Evolutionary conservation across 92 coral and sea anemone species (phyloP), one percentile per base, ranked within the genome.

Genomic region (Nematostella vectensis): DNA sequence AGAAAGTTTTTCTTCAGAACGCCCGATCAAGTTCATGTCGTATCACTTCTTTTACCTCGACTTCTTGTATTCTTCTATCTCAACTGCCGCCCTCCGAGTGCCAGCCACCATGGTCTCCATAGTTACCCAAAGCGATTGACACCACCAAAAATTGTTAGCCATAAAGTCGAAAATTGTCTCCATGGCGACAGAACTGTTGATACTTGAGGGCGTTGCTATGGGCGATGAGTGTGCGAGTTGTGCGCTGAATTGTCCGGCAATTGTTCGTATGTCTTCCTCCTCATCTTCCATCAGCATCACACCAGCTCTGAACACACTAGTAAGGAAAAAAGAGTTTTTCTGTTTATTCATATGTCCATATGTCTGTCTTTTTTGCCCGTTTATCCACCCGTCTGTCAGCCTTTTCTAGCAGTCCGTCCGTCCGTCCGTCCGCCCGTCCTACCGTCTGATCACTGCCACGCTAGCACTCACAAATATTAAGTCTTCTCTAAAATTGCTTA

Each of bases 211-310:
- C 1, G n/a, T 42, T 36, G 49, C 20, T 28, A 17, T 52, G 36
- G 66, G 39, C 49, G 33, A 28, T 21, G 53, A 60, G 59, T 58
- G 62, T 42, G 62, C 59, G 22, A 82, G 39, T 36, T 65, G 55
- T 44, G 83, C 65, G 55, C 70, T 69, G 63, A 82, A 66, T 53
- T 45, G 57, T 8, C 83, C 68, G 8, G 84, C 89, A 25, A 59
- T 50, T n/a, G 45, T 54, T 67, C 89, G 49, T 27, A 76, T 68
- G 58, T 55, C 64, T 57, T 71, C 89, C 28, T 76, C 71, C 52
- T 82, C 89, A 54, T 82, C 89, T 45, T 82, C 84, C 28, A 82
- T 70, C 29, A 76, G 47, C 36, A 47, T 69, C 47, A 71, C 15
- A 48, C 75, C 62, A 21, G 80, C 51, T 31, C 44, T 27, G 39